A percentile compares a stretch with the other conserved stretches of the same genome.
Conservation (phyloP, 2,888 invertebrate genomes). For the Amblyjoppa fuscipennis region DNA sequence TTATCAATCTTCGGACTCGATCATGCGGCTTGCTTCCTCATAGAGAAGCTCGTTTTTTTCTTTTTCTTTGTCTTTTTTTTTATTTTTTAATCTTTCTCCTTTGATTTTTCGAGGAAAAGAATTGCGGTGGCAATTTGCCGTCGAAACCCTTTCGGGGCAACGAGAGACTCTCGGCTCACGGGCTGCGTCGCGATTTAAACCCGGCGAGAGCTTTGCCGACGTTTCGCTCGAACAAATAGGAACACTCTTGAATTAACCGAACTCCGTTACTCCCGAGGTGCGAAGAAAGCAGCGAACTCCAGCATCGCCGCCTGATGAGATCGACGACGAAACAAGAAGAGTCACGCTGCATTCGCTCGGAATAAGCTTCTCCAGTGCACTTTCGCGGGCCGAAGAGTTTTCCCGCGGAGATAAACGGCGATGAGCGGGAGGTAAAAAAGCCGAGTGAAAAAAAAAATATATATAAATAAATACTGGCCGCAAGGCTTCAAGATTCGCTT, state of each 20-base stretch:
- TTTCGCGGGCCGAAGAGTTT: background rate
- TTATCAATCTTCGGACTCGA: slow-evolving; percentile 38
- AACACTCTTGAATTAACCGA: slow-evolving; percentile 1
- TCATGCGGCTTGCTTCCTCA: background rate
- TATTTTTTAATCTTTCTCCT: background rate
- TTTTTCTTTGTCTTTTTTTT: background rate
- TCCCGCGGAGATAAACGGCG: background rate
- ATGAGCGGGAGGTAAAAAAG: background rate
- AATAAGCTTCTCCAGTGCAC: background rate
- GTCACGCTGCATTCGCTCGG: background rate
- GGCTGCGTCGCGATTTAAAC: background rate
- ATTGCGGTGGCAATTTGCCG: background rate
- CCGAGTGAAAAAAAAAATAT: background rate
- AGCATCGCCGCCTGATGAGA: background rate
- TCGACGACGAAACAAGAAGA: background rate
- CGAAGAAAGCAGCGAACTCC: background rate
- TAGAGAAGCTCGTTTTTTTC: background rate
- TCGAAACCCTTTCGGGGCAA: background rate
- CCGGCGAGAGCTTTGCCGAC: background rate
- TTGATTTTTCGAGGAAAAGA: background rate
- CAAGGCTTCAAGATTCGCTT: background rate
- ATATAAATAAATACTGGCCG: background rate
- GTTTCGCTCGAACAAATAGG: background rate
- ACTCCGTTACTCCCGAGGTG: background rate
- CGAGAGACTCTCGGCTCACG: background rate